Evolutionary conservation across 2,888 invertebrate species (phyloP), one percentile per base, ranked within the genome.

Genomic region (Harmothoe impar): DNA sequence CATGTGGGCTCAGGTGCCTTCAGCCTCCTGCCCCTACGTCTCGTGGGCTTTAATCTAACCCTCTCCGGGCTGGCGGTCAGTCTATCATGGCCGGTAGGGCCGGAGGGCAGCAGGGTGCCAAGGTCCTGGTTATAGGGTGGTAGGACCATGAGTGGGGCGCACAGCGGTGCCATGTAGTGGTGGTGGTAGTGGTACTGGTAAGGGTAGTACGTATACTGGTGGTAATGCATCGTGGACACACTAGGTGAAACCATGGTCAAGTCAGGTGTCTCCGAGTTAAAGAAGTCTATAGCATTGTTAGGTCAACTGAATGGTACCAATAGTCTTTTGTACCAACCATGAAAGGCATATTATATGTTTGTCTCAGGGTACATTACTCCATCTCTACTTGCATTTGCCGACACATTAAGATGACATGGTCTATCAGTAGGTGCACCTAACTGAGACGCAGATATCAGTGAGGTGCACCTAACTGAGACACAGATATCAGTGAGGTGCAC

Each of bases 171-270:
- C 77, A 77, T 77, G 31, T 25, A 31, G 29, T 77, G 77, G 77
- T 77, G 31, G 31, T 77, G 77, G 62, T 62, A n/a, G 77, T 77
- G 77, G 31, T 77, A 31, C 29, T n/a, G 77, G 31, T 31, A 77
- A 0, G 25, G 77, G 31, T 77, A 31, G 77, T 77, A 77, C 5
- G 25, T 25, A 29, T 77, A 31, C 29, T 77, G 77, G 77, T 77
- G 77, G 77, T 77, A 31, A n/a, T n/a, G 77, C n/a, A 62, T 62
- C 3, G 23, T 62, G 62, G 23, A 62, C 7, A 62, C 23, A 62
- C 62, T 62, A 1, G 62, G n/a, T n/a, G 62, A n/a, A 20, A 62
- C 62, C 62, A 62, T 62, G 23, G n/a, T 62, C 3, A 62, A n/a
- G n/a, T n/a, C n/a, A n/a, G 43, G 10, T 43, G 43, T 43, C 5